Evolutionary conservation across 2,888 invertebrate genomes (phyloP), one percentile per base, ranked within the genome.

Genomic region (Pherbina coryleti): DNA sequence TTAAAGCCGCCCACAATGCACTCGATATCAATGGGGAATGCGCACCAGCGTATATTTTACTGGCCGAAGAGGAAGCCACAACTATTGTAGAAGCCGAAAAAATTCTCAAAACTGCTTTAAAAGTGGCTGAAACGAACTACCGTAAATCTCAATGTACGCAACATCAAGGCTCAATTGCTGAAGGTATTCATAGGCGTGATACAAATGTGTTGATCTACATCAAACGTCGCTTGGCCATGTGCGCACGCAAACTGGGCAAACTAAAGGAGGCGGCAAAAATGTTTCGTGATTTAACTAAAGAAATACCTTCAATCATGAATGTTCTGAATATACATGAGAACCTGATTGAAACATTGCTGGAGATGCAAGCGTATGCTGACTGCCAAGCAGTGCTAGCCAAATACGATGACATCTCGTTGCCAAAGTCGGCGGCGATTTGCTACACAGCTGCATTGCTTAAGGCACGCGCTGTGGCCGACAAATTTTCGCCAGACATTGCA

Each of bases 281-380:
- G 93, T 98, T 98, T 92, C 93, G 98, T 86, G 98, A 99, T 91
- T 91, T 98, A 81, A 96, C 97, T 74, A 98, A 98, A 91, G 98
- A 99, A 91, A 95, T 96, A 82, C 98, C 98, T 84, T 97, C 98
- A 14, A 96, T 97, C 85, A 95, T 98, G 93, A 96, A 95, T 89
- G 95, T 97, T 80, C 92, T 98, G 81, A 96, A 97, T 88, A 95
- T 98, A 82, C 97, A 97, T 87, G 99, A 99, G 91, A 98, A 98
- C 91, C 92, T 99, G 82, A 96, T 99, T 84, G 99, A 99, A 91
- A 96, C 96, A 75, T 91, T 98, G 83, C 91, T 99, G 77, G 98
- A 98, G 91, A 95, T 97, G 93, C 97, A 98, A 90, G 96, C 97
- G 0, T 99, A 98, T 89, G 97, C 97, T 4, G 99, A 99, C 91